Conservation (phyloP, 2,797 vertebrate species). For the Scomberomorus guttatus region DNA sequence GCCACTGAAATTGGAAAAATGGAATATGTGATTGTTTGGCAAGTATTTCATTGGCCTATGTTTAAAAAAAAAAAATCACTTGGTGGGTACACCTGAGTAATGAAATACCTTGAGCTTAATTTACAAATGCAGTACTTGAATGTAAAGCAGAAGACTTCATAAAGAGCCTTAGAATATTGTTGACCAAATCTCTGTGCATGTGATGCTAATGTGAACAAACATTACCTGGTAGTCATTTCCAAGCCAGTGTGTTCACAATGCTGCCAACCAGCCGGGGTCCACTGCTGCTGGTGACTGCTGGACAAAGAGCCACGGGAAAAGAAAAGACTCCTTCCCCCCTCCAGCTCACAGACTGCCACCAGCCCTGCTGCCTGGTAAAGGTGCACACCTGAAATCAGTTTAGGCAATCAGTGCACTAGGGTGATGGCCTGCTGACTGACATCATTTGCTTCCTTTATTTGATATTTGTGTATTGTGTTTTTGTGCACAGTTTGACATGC, state of each 20-base stretch:
- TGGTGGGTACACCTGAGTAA: too few species aligned
- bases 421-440: background rate
- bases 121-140: too few species aligned
- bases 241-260: background rate
- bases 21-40: background rate
- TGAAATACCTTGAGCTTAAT: background rate
- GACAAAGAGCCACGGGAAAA: background rate
- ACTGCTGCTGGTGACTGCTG: background rate
- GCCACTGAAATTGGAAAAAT: background rate
- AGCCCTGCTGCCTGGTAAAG: background rate
- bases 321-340: background rate
- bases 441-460: too few species aligned
- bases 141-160: background rate
- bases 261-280: fast-evolving
- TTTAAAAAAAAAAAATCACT: background rate
- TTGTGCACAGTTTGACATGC: too few species aligned
- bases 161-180: background rate
- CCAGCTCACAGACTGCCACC: background rate
- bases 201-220: background rate
- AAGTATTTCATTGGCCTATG: background rate
- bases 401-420: slow-evolving; percentile 14
- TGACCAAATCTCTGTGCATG: background rate
- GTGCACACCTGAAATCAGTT: slow-evolving; percentile 47
- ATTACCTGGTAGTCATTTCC: slow-evolving; percentile 37
- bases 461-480: too few species aligned